Base-by-base conservation (phyloP, 2,797 vertebrate genomes). In the Tapera naevia region DNA sequence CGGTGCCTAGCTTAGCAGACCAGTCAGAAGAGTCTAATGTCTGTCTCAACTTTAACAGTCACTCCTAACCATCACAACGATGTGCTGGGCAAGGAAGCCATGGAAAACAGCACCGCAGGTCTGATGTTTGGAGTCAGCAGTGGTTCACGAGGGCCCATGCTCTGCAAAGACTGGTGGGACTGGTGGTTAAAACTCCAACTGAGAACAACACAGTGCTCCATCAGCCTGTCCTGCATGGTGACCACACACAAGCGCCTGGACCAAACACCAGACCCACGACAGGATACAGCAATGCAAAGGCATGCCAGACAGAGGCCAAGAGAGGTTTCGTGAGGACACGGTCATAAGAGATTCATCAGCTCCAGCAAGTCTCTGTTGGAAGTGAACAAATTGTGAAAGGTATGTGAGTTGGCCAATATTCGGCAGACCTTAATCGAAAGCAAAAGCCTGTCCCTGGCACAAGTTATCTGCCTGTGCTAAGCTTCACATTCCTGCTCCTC, bases 361-460 rank as follows among this genome's bases (percentile, higher is more conserved):
- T 62, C 54, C 61, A 91, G 85, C 75, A 91, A 64, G 46, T 11
- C 79, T 61, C 91, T 83, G 65, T 25, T 91, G 85, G 87, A 95
- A 94, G 35, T 23, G 69, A 80, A 82, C n/a, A 67, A 86, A 85
- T 23, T 73, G 57, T 70, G 65, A 86, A 95, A 94, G 85, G 79
- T 92, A 88, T 1, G 8, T 1, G 21, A 89, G 65, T 83, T 94
- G 91, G 94, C 93, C 93, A 86, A 89, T 80, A 92, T 39, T 88
- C 8, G 5, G 30, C 85, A 94, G 91, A 89, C 48, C 94, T 96
- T 96, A 94, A 82, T 93, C 6, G 87, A 96, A 96, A 96, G 95
- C 95, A 91, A 86, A 95, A 94, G 75, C 35, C 57, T 93, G 61
- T 92, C 92, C 72, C 85, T 96, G 92, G 92, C 95, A 96, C 85